Evolutionary conservation across 2,113 vertebrate genomes (phyloP), one percentile per base, ranked within the genome.

Genomic region (Malurus melanocephalus): DNA sequence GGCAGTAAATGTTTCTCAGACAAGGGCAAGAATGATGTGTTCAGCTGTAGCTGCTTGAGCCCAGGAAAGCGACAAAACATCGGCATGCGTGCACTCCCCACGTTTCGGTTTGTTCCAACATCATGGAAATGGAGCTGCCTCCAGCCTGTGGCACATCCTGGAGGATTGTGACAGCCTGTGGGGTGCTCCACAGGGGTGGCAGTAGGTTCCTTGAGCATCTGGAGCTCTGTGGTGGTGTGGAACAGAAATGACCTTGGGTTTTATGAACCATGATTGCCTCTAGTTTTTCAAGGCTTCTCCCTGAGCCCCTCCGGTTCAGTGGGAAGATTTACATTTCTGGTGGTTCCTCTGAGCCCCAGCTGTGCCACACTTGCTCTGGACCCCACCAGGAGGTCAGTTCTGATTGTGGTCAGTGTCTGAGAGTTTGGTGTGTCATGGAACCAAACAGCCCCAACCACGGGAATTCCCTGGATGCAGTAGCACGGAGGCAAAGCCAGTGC

Each of bases 1-100:
- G 95, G 93, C 90, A 89, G 93, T 94, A 96, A 97, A 96, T 89
- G 79, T 97, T 97, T 97, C 95, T 96, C 90, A 96, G 96, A 85
- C 94, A 92, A 89, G 83, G 96, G 92, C 93, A 95, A 89, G 85
- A 97, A 96, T 96, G 94, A 95, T 97, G 96, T 95, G 95, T 96
- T 97, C 96, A 95, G 82, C 95, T 93, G 80, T 73, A 96, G 90
- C 95, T 95, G 95, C 87, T 94, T 92, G 92, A 94, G 93, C 92
- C 87, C 62, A 0, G 46, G 88, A 95, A 96, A 93, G 94, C 75
- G 90, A 96, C 96, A 97, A 97, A 97, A 97, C 93, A 96, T 95
- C 82, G 95, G 92, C 89, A 94, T 64, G 78, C 4, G 14, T 61
- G 91, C 75, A 32, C 91, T 96, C 92, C 89, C 93, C 89, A 45